Percentiles rank a stretch among this genome's conserved stretches.
Conservation (phyloP, 2,888 invertebrate genomes). For the Tachina lurida region DNA sequence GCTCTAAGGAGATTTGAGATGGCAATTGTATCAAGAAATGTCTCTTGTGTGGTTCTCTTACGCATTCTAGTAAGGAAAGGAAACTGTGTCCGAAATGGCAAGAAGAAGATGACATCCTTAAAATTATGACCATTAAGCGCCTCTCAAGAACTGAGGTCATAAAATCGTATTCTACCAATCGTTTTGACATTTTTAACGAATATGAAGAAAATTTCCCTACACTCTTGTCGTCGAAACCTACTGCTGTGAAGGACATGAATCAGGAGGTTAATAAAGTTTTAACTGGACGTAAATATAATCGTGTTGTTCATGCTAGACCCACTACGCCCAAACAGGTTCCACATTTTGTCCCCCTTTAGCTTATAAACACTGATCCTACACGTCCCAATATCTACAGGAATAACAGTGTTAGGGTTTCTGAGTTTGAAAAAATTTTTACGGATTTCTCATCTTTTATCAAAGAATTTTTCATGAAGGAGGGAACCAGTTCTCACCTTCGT, state of each 20-base stretch:
- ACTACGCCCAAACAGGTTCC: not conserved
- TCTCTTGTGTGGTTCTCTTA: not conserved
- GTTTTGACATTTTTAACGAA: not conserved
- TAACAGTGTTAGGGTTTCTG: not conserved
- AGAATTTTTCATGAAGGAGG: slow-evolving; percentile 5
- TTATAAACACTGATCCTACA: slow-evolving; percentile 1
- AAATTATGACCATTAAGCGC: not conserved
- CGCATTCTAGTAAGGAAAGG: not conserved
- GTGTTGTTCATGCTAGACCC: not conserved
- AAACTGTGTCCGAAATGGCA: not conserved
- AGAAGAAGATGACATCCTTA: not conserved
- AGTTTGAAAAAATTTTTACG: slow-evolving; percentile 8
- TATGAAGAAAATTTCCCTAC: not conserved
- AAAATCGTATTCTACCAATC: not conserved
- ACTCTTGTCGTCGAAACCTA: not conserved
- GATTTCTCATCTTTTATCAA: slow-evolving; percentile 6
- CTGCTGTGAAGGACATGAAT: not conserved
- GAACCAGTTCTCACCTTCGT: not conserved
- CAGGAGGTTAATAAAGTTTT: not conserved
- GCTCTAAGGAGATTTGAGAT: no score
- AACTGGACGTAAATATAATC: not conserved
- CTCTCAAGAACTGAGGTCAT: slow-evolving; percentile 13
- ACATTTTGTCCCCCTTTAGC: not conserved
- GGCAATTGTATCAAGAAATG: no score
- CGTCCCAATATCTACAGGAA: not conserved